A percentile compares a stretch with the other conserved stretches of the same genome.
Conservation (phyloP, 2,113 vertebrate genomes). For the Myotis yumanensis region DNA sequence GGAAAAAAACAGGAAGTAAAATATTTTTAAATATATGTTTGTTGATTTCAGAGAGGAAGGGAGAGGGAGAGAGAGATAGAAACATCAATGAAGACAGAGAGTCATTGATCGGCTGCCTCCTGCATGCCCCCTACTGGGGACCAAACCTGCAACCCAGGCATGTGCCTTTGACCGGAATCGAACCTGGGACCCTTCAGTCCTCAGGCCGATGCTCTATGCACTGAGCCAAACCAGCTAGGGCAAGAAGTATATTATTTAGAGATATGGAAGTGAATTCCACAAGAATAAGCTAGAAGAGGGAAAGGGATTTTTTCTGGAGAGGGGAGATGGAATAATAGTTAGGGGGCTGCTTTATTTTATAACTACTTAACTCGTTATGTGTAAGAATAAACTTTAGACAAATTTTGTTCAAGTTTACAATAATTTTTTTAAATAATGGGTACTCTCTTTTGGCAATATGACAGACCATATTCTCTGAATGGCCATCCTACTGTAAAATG, state of each 20-base stretch:
- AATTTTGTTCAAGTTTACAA: not conserved
- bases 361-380: not conserved
- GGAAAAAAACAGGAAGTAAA: too few relatives aligned
- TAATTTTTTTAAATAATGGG: not conserved
- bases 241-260: not conserved
- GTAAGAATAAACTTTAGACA: not conserved
- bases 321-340: not conserved
- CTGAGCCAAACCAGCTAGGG: not conserved
- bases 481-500: not conserved
- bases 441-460: not conserved
- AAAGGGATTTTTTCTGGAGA: not conserved
- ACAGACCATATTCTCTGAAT: not conserved
- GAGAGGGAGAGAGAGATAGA: too few relatives aligned
- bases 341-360: not conserved
- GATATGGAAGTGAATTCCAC: not conserved
- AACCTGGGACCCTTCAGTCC: too few relatives aligned
- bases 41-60: too few relatives aligned
- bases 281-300: not conserved
- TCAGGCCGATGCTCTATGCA: too few relatives aligned
- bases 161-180: too few relatives aligned
- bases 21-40: too few relatives aligned
- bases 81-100: too few relatives aligned
- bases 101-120: too few relatives aligned
- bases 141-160: too few relatives aligned
- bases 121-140: too few relatives aligned